These are phyloP conservation scores for Operophtera brumata DNA, from an alignment of 2,888 invertebrate species.

Conservation along the genomic window DNA sequence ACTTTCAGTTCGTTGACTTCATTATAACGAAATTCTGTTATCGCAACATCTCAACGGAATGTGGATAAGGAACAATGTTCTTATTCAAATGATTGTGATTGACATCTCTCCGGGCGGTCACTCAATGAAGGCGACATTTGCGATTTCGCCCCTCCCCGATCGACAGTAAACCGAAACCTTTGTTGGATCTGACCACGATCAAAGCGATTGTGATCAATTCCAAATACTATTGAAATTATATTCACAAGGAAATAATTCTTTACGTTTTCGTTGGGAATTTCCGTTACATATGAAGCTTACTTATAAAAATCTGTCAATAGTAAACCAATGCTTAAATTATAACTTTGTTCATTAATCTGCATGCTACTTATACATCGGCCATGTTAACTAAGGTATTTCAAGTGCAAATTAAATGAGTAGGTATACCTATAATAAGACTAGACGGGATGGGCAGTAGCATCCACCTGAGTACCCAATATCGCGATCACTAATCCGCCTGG, in stretches of 20 bases:
- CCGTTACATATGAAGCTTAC: constrained; percentile 45
- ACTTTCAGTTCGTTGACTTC: constrained; percentile 67
- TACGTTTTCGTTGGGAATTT: constrained; percentile 59
- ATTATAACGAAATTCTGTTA: constrained; percentile 66
- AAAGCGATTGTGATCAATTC: constrained; percentile 66
- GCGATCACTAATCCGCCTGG: no score
- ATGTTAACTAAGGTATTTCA: neutral
- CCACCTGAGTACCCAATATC: no score
- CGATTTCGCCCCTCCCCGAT: constrained; percentile 48
- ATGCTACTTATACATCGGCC: constrained; percentile 8
- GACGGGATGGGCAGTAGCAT: no score
- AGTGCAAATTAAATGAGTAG: no score
- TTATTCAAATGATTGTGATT: constrained; percentile 77
- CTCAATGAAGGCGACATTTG: constrained; percentile 37
- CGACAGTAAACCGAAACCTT: constrained; percentile 49
- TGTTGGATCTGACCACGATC: constrained; percentile 71
- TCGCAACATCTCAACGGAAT: constrained; percentile 71
- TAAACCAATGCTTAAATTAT: no score
- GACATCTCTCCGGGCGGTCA: constrained; percentile 78
- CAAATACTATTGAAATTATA: constrained; percentile 66
- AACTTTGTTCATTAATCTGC: constrained; percentile 26
- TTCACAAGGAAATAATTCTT: constrained; percentile 50
- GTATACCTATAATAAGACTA: no score
- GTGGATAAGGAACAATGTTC: constrained; percentile 66
- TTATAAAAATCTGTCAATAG: no score